Evolutionary conservation across 2,797 vertebrate species (phyloP).

Genomic region (Sandelia bainsii): DNA sequence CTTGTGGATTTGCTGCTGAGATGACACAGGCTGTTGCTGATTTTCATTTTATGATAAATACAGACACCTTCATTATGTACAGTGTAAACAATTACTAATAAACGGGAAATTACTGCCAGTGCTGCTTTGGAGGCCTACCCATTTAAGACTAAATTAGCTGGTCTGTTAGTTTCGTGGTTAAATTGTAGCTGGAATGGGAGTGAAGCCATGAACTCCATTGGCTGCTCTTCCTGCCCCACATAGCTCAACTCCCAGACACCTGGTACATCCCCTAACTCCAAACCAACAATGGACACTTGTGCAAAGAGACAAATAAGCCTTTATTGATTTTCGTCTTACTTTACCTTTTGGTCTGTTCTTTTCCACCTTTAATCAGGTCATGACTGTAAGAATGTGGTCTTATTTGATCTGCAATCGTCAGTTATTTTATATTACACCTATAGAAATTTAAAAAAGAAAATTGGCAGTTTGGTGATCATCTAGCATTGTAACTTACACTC

Average conservation of each 20-base stretch:
- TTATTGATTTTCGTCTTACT: conserved; percentile 63
- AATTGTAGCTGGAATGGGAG: conserved; percentile 71
- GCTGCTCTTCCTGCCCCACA: conserved; percentile 46
- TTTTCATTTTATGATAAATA: conserved; percentile 10
- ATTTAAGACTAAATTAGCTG: conserved; percentile 38
- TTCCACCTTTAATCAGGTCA: conserved; percentile 43
- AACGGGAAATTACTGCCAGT: conserved; percentile 11
- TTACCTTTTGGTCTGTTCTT: conserved; percentile 38
- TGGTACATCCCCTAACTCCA: conserved; percentile 76
- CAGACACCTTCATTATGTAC: conserved; percentile 8
- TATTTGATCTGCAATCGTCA: conserved; percentile 22
- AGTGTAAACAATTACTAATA: conserved; percentile 10
- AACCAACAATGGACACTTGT: conserved; percentile 81
- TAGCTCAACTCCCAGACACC: conserved; percentile 75
- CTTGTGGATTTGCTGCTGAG: conserved; percentile 43
- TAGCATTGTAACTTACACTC: background rate
- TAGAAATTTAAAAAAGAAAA: background rate
- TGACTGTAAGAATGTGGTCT: conserved; percentile 17
- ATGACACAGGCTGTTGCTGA: conserved; percentile 41
- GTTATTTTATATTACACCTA: background rate
- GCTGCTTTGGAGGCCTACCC: conserved; percentile 11
- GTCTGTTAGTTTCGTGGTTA: conserved; percentile 71
- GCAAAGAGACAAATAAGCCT: conserved; percentile 73
- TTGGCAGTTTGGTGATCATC: conserved; percentile 11
- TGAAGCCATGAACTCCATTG: conserved; percentile 49